Base-by-base conservation (phyloP, 2,888 invertebrate species). In the Philereme transversata region DNA sequence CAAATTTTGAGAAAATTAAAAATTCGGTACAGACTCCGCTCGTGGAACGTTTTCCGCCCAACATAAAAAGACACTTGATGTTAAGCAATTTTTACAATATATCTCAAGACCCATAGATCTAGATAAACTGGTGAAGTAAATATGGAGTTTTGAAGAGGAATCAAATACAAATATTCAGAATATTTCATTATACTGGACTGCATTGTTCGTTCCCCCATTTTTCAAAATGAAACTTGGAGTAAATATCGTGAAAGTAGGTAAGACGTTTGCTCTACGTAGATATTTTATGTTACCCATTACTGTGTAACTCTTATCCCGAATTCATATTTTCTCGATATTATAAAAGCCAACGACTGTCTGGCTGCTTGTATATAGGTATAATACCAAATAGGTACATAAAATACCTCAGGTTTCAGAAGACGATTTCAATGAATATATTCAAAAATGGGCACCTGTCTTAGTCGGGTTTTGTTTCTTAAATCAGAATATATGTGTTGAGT, bases 111-210 rank as follows among this genome's bases (percentile, higher is more conserved):
- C 33, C 40, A 55, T 10, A 63, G 82, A 22, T 80, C 78, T 75
- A 51, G 34, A 53, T 49, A 60, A 48, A 67, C 49, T 83, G 82
- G 86, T 68, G 22, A 65, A 71, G 67, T 75, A 57, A 69, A 72
- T 73, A 75, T 72, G 73, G 76, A 73, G 67, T 71, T 74, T 75
- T 72, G 63, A 75, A 75, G 76, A 75, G 77, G 77, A 87, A 86
- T 88, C 85, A 84, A 84, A 86, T 83, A 84, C 83, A 88, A 86
- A 86, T 89, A 89, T 89, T 83, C 84, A 78, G 84, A 87, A 85
- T 89, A 89, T 89, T 90, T 89, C 86, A 89, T 89, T 86, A 85
- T 72, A 74, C 70, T 64, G 73, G 74, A 67, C 73, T 72, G 76
- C 75, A 82, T 84, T 84, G 83, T 83, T 77, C 74, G 72, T 68